Percentiles rank a stretch among this genome's conserved stretches.
Conservation (phyloP, 2,888 invertebrate genomes). For the Cynaeus angustus region DNA sequence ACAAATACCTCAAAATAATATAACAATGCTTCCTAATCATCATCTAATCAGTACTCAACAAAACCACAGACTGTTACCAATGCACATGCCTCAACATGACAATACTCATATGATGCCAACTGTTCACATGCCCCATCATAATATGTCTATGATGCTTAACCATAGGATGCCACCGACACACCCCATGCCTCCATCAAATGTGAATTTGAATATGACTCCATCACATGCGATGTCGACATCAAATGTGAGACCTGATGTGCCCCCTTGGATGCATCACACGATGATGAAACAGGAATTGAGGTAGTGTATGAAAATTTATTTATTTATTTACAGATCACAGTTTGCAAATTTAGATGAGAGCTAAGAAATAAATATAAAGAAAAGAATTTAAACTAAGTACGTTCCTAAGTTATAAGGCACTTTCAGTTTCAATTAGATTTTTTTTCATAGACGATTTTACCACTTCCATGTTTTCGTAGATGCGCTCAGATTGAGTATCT, state of each 20-base stretch:
- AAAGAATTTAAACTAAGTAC: conserved; percentile 29
- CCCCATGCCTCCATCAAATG: conserved; percentile 45
- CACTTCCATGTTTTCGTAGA: conserved; percentile 63
- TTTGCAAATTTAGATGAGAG: too few species aligned
- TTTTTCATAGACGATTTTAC: conserved; percentile 49
- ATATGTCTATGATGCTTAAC: conserved; percentile 49
- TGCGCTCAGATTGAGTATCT: conserved; percentile 55
- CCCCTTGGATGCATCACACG: conserved; percentile 55
- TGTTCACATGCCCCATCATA: conserved; percentile 52
- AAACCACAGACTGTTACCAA: conserved; percentile 55
- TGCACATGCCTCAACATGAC: conserved; percentile 58
- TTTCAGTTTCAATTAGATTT: conserved; percentile 53
- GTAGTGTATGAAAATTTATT: conserved; percentile 30
- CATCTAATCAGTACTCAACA: conserved; percentile 51
- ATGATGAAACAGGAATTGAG: conserved; percentile 48
- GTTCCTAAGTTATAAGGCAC: conserved; percentile 51
- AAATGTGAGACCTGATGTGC: conserved; percentile 33
- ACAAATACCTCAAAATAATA: conserved; percentile 44
- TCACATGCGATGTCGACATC: conserved; percentile 44
- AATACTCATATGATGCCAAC: conserved; percentile 54
- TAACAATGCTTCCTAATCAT: conserved; percentile 38
- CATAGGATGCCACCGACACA: conserved; percentile 46
- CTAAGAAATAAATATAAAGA: conserved; percentile 5
- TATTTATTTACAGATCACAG: conserved; percentile 45
- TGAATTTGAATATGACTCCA: conserved; percentile 45